These are phyloP conservation scores for Tetrapedia diversipes DNA, from an alignment of 2,888 invertebrate species.

Conservation along the genomic window DNA sequence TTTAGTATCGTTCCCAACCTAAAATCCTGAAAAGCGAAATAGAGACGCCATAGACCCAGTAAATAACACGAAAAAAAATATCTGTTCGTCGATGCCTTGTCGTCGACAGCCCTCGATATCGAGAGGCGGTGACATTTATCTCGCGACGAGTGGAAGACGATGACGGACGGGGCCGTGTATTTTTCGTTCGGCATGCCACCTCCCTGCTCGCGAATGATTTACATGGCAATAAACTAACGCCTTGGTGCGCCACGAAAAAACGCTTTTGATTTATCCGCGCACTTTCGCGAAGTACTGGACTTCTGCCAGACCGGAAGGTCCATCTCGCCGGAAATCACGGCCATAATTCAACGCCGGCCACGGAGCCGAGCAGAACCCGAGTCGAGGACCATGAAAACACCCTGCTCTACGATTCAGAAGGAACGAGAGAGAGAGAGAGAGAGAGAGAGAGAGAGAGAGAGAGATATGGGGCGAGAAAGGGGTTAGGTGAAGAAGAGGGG, in stretches of 20 bases:
- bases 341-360: conserved; percentile 67
- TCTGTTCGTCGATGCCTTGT: too few species aligned
- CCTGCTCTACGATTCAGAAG: too few species aligned
- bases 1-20: too few species aligned
- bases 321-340: conserved; percentile 75
- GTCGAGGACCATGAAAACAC: conserved; percentile 48
- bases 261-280: conserved; percentile 70
- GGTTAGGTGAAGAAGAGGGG: too few species aligned
- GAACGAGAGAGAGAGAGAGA: too few species aligned
- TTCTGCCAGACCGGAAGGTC: conserved; percentile 74
- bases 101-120: neutral
- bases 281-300: conserved; percentile 72
- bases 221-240: conserved; percentile 72
- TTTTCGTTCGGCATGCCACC: conserved; percentile 60
- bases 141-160: neutral
- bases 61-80: too few species aligned
- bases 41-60: neutral
- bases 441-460: too few species aligned
- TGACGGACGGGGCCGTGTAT: conserved; percentile 23
- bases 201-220: conserved; percentile 65
- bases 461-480: too few species aligned
- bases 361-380: conserved; percentile 24
- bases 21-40: neutral
- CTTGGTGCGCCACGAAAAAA: conserved; percentile 60
- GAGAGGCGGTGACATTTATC: conserved; percentile 1